Evolutionary conservation across 2,797 vertebrate genomes (phyloP).

Genomic region (Lagodon rhomboides): DNA sequence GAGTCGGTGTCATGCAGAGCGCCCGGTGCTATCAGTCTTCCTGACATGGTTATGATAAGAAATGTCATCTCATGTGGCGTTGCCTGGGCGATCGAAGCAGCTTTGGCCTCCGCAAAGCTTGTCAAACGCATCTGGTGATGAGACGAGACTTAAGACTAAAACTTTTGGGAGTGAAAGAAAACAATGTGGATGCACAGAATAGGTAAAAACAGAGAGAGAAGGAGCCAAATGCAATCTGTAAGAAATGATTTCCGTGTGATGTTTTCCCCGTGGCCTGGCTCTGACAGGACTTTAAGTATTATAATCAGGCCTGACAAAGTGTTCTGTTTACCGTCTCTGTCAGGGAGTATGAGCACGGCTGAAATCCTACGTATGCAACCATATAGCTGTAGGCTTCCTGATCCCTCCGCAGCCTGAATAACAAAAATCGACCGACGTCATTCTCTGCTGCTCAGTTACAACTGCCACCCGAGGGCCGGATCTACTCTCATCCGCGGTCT

Average conservation of each 20-base stretch:
- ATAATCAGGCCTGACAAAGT: conserved; percentile 20
- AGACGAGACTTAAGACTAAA: conserved; percentile 31
- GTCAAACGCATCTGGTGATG: conserved; percentile 25
- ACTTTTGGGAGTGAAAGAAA: conserved; percentile 15
- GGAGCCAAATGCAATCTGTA: conserved; percentile 29
- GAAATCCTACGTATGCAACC: conserved; percentile 1
- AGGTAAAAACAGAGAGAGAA: neutral
- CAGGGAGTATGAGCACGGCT: neutral
- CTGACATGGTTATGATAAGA: conserved; percentile 6
- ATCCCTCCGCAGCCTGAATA: conserved; percentile 40
- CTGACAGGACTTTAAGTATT: conserved; percentile 29
- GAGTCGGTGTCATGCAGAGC: conserved; percentile 1
- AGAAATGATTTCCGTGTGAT: conserved; percentile 29
- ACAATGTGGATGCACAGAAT: conserved; percentile 7
- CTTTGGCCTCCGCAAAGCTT: conserved; percentile 6
- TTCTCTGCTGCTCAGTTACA: conserved; percentile 16
- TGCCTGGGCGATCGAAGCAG: neutral
- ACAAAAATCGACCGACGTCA: conserved; percentile 37
- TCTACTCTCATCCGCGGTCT: conserved; percentile 21
- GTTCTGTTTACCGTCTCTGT: conserved; percentile 19
- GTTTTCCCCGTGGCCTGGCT: conserved; percentile 20
- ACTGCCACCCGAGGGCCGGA: neutral
- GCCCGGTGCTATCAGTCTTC: conserved; percentile 11
- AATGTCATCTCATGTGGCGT: neutral
- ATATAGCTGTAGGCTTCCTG: conserved; percentile 16